Evolutionary conservation across 2,888 invertebrate species (phyloP), one percentile per base, ranked within the genome.

Genomic region (Melolontha melolontha): DNA sequence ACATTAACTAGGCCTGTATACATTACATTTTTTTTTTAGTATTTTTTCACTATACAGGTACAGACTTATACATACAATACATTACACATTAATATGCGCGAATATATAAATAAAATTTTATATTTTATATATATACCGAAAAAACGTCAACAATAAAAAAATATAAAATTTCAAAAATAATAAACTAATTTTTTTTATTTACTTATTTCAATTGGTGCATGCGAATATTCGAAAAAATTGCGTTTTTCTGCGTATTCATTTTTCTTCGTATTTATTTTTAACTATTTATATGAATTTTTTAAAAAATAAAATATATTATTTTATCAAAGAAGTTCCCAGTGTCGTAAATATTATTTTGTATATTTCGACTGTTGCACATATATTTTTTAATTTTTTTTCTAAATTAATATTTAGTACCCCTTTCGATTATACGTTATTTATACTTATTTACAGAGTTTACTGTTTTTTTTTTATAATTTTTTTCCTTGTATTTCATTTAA

Each of bases 21-120:
- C 69, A 47, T 34, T 62, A 62, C 29, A 34, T n/a, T 72, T 73
- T 71, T 68, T 72, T 72, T 72, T 79, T 81, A 82, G 81, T 82
- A 81, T 82, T 81, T 70, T 80, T 34, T 34, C 34, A 47, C 47
- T 75, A 75, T 78, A 82, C 82, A 82, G 82, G 82, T 82, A 82
- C 82, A 80, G 74, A 74, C 80, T 80, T 78, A 78, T 77, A 75
- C 79, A 80, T 79, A 71, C 78, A 79, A 44, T 29, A 49, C 17
- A 49, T 27, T 39, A 50, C n/a, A 10, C 34, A 44, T 22, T 22
- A 22, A 22, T 22, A 22, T 59, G 27, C 29, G 29, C 34, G 59
- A 49, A 62, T 49, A 27, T 66, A 78, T 79, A 70, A 73, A 73
- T 74, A 73, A 75, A 71, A 59, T 71, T 62, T 44, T 34, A 34